Percentiles rank a stretch among this genome's conserved stretches.
Evolutionary conservation across 2,888 invertebrate genomes (phyloP).

Genomic region (Trilocha varians): DNA sequence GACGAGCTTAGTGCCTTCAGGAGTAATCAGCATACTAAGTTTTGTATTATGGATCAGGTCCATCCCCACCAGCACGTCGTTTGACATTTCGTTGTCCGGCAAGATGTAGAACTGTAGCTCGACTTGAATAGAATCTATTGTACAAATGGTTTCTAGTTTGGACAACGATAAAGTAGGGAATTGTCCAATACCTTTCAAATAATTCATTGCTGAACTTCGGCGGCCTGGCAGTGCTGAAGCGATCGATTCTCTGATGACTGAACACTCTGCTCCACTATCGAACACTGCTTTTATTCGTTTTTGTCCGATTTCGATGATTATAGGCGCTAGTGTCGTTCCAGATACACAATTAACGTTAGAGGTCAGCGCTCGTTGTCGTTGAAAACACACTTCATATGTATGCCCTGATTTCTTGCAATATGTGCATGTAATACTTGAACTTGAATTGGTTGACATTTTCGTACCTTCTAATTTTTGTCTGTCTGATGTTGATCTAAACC

Average conservation of each 20-base stretch:
- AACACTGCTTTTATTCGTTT: slow-evolving; percentile 13
- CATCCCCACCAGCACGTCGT: slow-evolving; percentile 13
- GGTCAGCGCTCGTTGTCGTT: slow-evolving; percentile 12
- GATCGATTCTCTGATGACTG: slow-evolving; percentile 18
- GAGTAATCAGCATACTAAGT: slow-evolving; percentile 10
- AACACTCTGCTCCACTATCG: slow-evolving; percentile 25
- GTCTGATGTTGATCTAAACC: background rate
- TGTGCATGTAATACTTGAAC: too few relatives aligned
- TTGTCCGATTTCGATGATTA: slow-evolving; percentile 8
- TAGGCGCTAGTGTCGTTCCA: slow-evolving; percentile 7
- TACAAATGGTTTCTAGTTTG: slow-evolving; percentile 6
- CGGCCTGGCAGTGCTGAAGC: slow-evolving; percentile 18
- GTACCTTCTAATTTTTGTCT: slow-evolving; percentile 2
- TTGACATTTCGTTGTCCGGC: slow-evolving; percentile 12
- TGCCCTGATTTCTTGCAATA: slow-evolving; percentile 19
- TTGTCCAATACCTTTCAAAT: slow-evolving; percentile 16
- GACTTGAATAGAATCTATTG: slow-evolving; percentile 11
- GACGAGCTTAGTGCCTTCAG: slow-evolving; percentile 10
- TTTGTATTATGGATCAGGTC: slow-evolving; percentile 13
- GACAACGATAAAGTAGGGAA: slow-evolving; percentile 13
- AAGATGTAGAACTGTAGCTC: slow-evolving; percentile 18
- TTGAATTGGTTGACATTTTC: too few relatives aligned
- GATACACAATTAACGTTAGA: slow-evolving; percentile 19
- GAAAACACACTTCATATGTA: slow-evolving; percentile 18
- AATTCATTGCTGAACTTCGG: slow-evolving; percentile 9